A percentile compares a stretch with the other conserved stretches of the same genome.
Evolutionary conservation across 1,140 invertebrate genomes (phyloP).

Genomic region (Achatina immaculata): DNA sequence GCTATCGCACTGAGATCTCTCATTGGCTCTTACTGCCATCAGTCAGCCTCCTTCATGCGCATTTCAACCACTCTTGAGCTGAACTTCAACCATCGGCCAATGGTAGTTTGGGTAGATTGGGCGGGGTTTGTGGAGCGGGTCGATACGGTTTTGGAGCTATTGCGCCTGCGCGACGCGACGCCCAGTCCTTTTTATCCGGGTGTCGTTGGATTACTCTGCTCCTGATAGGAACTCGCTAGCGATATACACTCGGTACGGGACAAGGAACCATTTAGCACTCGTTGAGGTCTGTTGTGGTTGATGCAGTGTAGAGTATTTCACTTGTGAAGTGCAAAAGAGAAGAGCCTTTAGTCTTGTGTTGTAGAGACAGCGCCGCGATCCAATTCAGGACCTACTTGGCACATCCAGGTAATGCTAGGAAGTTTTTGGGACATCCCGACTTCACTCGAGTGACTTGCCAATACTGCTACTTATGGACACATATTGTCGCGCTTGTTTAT

Average conservation of each 20-base stretch:
- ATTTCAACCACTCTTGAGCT: not conserved
- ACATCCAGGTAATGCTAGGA: not conserved
- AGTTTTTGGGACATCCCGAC: not conserved
- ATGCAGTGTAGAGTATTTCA: not conserved
- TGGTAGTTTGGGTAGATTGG: not conserved
- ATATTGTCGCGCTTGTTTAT: not conserved
- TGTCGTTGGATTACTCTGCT: not conserved
- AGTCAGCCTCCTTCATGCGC: not conserved
- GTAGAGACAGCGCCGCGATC: not conserved
- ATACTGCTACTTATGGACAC: not conserved
- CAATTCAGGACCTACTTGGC: not conserved
- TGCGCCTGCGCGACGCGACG: slow-evolving; percentile 16
- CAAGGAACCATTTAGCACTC: not conserved
- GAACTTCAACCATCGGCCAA: not conserved
- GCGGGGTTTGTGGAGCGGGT: not conserved
- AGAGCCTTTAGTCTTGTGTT: not conserved
- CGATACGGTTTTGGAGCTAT: slow-evolving; percentile 15
- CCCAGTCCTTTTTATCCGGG: not conserved
- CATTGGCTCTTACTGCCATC: not conserved
- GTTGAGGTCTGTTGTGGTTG: not conserved
- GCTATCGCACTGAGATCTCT: not conserved
- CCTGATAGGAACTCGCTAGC: not conserved
- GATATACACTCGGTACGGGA: not conserved
- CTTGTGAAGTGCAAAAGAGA: not conserved
- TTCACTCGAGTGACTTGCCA: not conserved